Evolutionary conservation across 2,888 invertebrate species (phyloP), one percentile per base, ranked within the genome.

Genomic region (Athalia cordata): DNA sequence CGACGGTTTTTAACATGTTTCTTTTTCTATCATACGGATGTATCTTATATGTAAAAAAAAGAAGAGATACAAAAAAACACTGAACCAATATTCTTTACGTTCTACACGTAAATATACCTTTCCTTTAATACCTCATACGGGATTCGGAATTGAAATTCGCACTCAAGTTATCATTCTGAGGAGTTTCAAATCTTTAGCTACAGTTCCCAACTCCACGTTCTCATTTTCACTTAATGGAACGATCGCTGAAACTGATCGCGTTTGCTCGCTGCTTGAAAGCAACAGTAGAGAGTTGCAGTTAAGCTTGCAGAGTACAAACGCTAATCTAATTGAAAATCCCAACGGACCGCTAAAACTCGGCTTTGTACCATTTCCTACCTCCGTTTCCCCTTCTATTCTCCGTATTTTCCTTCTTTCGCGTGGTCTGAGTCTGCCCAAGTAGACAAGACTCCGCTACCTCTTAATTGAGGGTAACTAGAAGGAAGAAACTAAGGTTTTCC

Each of bases 241-340:
- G 45, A 59, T 70, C 9, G 57, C n/a, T 52, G 52, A 52, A 52
- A 52, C 52, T 52, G 52, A 52, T 52, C 13, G 61, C n/a, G 43
- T 70, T 70, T 70, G 70, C 57, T 70, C 70, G 57, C 70, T n/a
- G 57, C 57, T 70, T 70, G 70, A 70, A 70, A 70, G 70, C 70
- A 70, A 70, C 70, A 70, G 66, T 29, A 15, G 68, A 61, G 29
- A 59, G 70, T 70, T 70, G 70, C 70, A 70, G 70, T 59, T 57
- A 57, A 45, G 70, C 67, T 68, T 8, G 70, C 29, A 59, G 57
- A 70, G 70, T 70, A 57, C 70, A 70, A 70, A 70, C 70, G 57
- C 57, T 70, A 70, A 70, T 70, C 70, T 70, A 57, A 70, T 70
- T 70, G 70, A 70, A 70, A 70, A 70, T 70, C 70, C 59, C 70